Base-by-base conservation (phyloP, 30 jellyfish, hydroid and myxozoan species). In the Pelagia noctiluca region DNA sequence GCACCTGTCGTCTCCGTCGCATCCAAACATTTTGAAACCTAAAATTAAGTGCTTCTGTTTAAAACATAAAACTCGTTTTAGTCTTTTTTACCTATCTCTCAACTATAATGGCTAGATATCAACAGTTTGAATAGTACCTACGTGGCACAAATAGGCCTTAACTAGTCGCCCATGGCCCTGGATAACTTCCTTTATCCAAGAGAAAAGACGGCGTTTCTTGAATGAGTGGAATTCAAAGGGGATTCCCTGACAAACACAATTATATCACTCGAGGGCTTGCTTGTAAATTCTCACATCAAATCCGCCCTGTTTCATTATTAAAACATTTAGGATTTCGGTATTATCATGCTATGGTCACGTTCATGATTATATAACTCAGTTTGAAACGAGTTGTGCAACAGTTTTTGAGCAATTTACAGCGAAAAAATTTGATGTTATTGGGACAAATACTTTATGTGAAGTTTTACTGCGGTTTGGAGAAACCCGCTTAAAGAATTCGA, bases 221-320 rank as follows among this genome's bases (percentile, higher is more conserved):
- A 42, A 82, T 82, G 85, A 68, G 53, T 52, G 63, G 82, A 82
- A 82, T 82, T 52, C 82, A 19, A 37, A 26, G 92, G 92, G 57
- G 86, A 82, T 82, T 82, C 92, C 92, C 92, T 18, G 28, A 57
- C 78, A n/a, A 18, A 69, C 37, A 77, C 35, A 5, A 63, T 34
- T 3, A 10, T 0, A 42, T 62, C 65, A 53, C 66, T 37, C 34
- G 50, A 78, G 73, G 63, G 24, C 32, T 34, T 23, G 35, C 33
- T 33, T 34, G 18, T 30, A 72, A 32, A 74, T 22, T 62, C 82
- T 23, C 82, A 63, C 82, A 77, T 62, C 28, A 5, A n/a, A n/a
- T n/a, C n/a, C 19, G 35, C 4, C 70, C 2, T 30, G 82, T 78
- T 38, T 63, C 89, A 65, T 22, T 10, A 52, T 52, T 52, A 28